phyloP scores from a whole-genome alignment of 2,113 vertebrate genomes.

The Erinaceus europaeus region DNA sequence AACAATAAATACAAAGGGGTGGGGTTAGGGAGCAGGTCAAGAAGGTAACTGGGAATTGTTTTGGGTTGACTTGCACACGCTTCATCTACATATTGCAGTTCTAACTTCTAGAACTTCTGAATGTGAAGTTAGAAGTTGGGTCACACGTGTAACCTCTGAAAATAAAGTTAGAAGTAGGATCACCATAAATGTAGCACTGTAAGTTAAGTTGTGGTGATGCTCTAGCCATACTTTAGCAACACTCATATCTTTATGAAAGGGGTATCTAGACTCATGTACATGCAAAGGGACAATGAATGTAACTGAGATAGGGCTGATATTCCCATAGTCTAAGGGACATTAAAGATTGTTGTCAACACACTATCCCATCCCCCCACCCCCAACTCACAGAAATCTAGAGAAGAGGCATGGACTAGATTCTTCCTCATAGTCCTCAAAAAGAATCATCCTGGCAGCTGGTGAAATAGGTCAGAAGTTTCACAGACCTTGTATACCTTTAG shows the following conservation, averaged over 20 bases:
- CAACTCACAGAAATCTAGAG: too few species aligned
- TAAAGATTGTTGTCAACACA: too few species aligned
- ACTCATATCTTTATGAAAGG: neutral
- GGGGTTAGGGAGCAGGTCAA: neutral
- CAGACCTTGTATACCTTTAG: too few species aligned
- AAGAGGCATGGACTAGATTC: neutral
- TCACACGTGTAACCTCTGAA: too few species aligned
- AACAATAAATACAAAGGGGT: too few species aligned
- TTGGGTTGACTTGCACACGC: neutral
- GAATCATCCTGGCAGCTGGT: neutral
- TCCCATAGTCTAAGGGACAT: neutral
- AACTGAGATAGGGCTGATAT: rapidly evolving
- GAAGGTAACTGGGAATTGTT: neutral
- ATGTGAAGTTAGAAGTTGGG: neutral
- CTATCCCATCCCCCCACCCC: too few species aligned
- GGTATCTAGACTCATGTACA: neutral
- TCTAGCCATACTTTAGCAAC: neutral
- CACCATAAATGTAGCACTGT: neutral
- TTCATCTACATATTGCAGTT: neutral
- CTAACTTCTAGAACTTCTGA: neutral
- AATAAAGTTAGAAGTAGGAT: neutral
- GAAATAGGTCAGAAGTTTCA: too few species aligned
- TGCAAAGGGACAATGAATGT: too few species aligned
- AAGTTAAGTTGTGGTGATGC: neutral
- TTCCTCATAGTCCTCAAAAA: neutral